Conservation (phyloP, 2,113 vertebrate genomes). For the Pangasianodon hypophthalmus region DNA sequence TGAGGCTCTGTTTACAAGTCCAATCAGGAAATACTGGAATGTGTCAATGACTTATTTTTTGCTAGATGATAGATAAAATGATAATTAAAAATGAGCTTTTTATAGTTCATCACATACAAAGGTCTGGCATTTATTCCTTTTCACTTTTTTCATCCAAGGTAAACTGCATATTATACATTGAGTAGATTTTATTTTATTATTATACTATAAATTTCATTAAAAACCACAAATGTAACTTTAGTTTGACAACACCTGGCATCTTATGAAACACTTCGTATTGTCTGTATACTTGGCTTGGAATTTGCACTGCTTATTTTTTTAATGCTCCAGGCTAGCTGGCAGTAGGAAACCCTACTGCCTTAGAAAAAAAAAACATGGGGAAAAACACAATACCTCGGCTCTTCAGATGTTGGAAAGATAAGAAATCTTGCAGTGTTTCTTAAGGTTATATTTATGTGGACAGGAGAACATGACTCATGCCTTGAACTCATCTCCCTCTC, state of each 20-base stretch:
- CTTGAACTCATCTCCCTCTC: slow-evolving; percentile 57
- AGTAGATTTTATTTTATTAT: not conserved
- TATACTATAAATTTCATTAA: not conserved
- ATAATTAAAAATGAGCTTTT: not conserved
- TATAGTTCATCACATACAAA: not conserved
- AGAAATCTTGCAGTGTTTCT: not conserved
- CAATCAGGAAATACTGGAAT: not conserved
- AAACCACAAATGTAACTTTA: not conserved
- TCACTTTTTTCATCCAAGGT: not conserved
- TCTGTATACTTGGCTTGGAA: slow-evolving; percentile 63
- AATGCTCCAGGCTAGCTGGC: slow-evolving; percentile 58
- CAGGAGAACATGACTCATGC: not conserved
- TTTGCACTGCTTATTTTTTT: slow-evolving; percentile 62
- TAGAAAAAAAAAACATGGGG: slow-evolving; percentile 20
- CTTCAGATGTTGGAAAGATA: slow-evolving; percentile 27
- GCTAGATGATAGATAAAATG: not conserved
- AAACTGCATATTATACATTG: not conserved
- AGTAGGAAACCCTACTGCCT: slow-evolving; percentile 42
- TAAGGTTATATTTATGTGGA: slow-evolving; percentile 4
- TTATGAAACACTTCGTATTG: slow-evolving; percentile 61
- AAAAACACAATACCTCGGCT: not conserved
- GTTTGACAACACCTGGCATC: slow-evolving; percentile 1
- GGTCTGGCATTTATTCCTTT: not conserved
- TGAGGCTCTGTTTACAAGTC: not conserved
- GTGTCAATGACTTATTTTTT: not conserved